Conservation (phyloP, 2,888 invertebrate genomes). For the Encarsia formosa region DNA sequence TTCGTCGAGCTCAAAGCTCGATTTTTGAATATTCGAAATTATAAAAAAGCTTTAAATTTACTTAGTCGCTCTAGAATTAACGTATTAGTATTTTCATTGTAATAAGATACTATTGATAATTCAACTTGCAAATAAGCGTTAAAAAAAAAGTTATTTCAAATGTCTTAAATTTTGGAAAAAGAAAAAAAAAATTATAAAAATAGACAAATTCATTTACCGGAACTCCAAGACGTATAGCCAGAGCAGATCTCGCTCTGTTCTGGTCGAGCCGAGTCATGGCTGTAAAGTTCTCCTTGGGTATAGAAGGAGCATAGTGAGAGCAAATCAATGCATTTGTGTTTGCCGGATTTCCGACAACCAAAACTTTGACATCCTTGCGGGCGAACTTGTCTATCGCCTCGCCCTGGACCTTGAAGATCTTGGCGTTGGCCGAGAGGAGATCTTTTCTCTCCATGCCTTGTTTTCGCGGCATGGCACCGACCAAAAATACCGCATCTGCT, state of each 20-base stretch:
- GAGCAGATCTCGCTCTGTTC: constrained; percentile 90
- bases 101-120: too few species aligned
- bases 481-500: constrained; percentile 92
- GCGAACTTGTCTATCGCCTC: constrained; percentile 87
- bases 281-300: constrained; percentile 93
- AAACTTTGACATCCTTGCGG: constrained; percentile 86
- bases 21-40: too few species aligned
- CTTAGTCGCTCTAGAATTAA: too few species aligned
- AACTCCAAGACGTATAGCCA: constrained; percentile 66
- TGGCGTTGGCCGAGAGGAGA: constrained; percentile 92
- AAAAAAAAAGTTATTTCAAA: neutral
- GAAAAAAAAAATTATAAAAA: constrained; percentile 1
- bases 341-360: constrained; percentile 99
- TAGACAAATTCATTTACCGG: constrained; percentile 32
- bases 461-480: constrained; percentile 96
- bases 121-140: neutral
- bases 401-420: constrained; percentile 97
- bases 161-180: constrained; percentile 2
- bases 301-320: constrained; percentile 91
- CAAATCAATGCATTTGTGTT: constrained; percentile 98
- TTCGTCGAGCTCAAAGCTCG: too few species aligned
- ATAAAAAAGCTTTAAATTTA: too few species aligned
- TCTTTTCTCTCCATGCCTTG: constrained; percentile 99
- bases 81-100: too few species aligned
- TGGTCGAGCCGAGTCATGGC: constrained; percentile 98